Base-by-base conservation (phyloP, 2,113 vertebrate species). In the Platysteira castanea region DNA sequence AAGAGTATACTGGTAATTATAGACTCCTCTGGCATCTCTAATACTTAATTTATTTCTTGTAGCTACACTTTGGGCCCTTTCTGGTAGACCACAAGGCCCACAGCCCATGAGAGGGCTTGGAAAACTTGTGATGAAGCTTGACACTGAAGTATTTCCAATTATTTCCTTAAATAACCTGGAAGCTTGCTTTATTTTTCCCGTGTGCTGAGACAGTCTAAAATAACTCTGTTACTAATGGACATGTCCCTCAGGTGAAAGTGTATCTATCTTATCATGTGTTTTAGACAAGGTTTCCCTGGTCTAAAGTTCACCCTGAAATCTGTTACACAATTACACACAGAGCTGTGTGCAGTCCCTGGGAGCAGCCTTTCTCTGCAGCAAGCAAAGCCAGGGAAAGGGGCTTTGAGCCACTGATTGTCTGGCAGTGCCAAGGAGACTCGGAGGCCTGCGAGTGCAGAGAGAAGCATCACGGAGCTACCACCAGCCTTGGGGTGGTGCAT, bases 121-220 rank as follows among this genome's bases (percentile, higher is more conserved):
- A 96, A 99, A 98, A 83, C 98, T 98, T 93, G 84, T 98, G 64
- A 95, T 99, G 28, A 98, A 98, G 73, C 92, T 98, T 20, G 98
- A 99, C 86, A 98, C 96, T 46, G 98, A 99, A 98, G 98, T 98
- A 98, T 98, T 54, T 65, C 44, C 82, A 74, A 57, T n/a, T 64
- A 75, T 89, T 89, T 90, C 65, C 65, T 63, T 65, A 80, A 87
- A 8, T 24, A 50, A 57, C 21, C 15, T 53, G 12, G 54, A 87
- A 74, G 3, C 52, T 69, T 18, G 3, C 4, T 60, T 44, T 30
- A 5, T 73, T 59, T 54, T 5, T 39, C 24, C 24, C 28, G 10
- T 8, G 9, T 21, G 31, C 33, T 52, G 22, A 60, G 41, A 42
- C 37, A 50, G 13, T 65, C 87, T 35, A 68, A 77, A 80, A n/a